Base-by-base conservation (phyloP, 2,797 vertebrate genomes). In the Pygocentrus nattereri region DNA sequence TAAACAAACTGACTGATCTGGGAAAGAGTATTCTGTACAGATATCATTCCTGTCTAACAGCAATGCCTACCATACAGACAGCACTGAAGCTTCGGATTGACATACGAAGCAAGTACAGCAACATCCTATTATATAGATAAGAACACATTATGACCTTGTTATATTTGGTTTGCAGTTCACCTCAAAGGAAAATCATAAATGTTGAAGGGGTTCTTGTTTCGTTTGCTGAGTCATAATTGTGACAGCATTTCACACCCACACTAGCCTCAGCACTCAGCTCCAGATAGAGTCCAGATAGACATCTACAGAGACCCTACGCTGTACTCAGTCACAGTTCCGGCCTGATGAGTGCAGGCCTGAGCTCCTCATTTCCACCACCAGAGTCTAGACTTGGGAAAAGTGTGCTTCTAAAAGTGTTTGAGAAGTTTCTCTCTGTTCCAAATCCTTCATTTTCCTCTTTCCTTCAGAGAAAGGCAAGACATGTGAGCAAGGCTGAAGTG, bases 401-500 rank as follows among this genome's bases (percentile, higher is more conserved):
- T 38, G 5, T 8, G 10, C 41, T 44, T 10, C 41, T 44, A 44
- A 82, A 71, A 54, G 21, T 54, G 21, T 23, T 76, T 11, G 1
- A 5, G 50, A 52, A 65, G 27, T 76, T 69, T 50, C 38, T 15
- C 11, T 0, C 19, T 30, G 10, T 65, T 52, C 69, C 62, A 49
- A 67, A 54, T 58, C 54, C 31, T 72, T 79, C 58, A 72, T 59
- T 38, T 56, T 56, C 47, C 13, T 6, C 13, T 30, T 56, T 49
- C 21, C 5, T 19, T 81, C 49, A 27, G 62, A 52, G 69, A 50
- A 69, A 69, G 74, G 23, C 30, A 68, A n/a, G n/a, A 34, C 88
- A 88, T 41, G 85, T 83, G 91, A 89, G 84, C 90, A 88, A 93
- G 30, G n/a, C 30, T 30, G 2, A 64, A 25, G 23, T 61, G 18